phyloP scores from a whole-genome alignment of 2,113 vertebrate genomes.

The Indicator indicator region DNA sequence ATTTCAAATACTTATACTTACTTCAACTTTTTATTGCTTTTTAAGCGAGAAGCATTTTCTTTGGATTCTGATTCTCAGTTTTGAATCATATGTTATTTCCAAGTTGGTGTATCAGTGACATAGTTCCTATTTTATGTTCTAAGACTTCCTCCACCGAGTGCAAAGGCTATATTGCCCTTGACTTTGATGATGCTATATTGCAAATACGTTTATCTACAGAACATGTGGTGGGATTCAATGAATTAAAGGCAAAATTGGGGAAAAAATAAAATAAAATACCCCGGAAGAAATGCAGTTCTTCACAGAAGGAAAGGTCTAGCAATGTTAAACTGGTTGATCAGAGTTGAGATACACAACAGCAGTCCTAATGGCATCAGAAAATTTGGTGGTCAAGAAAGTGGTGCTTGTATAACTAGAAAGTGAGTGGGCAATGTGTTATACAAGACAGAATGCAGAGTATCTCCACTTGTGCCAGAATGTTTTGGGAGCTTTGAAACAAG shows the following conservation, averaged over 20 bases:
- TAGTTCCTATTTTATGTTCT: background rate
- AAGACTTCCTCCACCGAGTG: background rate
- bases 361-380: background rate
- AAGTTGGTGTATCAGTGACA: background rate
- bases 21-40: background rate
- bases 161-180: background rate
- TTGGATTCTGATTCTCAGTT: background rate
- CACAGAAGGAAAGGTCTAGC: background rate
- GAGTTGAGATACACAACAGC: background rate
- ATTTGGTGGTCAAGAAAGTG: background rate
- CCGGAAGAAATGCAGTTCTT: background rate
- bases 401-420: background rate
- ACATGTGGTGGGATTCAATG: accelerated
- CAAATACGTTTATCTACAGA: background rate
- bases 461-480: background rate
- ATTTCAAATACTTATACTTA: background rate
- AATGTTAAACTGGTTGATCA: background rate
- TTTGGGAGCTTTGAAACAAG: constrained; percentile 18
- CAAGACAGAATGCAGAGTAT: background rate
- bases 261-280: background rate
- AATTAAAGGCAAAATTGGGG: background rate
- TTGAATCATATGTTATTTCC: background rate
- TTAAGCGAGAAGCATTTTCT: background rate
- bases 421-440: background rate
- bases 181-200: background rate